Base-by-base conservation (phyloP, 2,888 invertebrate genomes). In the Drosophila pseudotalamancana region DNA sequence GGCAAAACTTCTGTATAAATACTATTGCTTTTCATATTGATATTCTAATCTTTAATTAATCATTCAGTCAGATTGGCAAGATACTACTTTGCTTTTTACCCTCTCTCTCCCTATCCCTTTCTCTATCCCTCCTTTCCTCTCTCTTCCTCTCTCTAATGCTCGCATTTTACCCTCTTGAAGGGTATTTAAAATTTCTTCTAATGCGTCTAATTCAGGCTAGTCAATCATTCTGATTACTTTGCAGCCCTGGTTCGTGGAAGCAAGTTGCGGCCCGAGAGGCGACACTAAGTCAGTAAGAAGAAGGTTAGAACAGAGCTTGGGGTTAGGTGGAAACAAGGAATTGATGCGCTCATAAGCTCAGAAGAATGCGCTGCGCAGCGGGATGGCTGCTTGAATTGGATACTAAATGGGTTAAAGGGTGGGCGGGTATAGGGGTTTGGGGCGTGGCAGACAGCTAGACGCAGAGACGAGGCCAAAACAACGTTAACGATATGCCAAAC, bases 401-500 rank as follows among this genome's bases (percentile, higher is more conserved):
- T n/a, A 23, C 29, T 53, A 49, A 51, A 63, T 50, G 75, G 70
- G 64, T 51, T 57, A 68, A 53, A 34, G 8, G 40, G 9, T 9
- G 19, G 27, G 11, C 12, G 21, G 27, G 27, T n/a, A n/a, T n/a
- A n/a, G n/a, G n/a, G n/a, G n/a, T n/a, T n/a, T 27, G 63, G 34
- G 16, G 46, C 49, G 37, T 63, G 54, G 70, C 42, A 69, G 71
- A 72, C 75, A 69, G 35, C 39, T 57, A 76, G 71, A 70, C 64
- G 54, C 54, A 55, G 11, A 61, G 55, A 43, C 48, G 65, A 49
- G 29, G 57, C 49, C 57, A 64, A 43, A 68, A 50, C 45, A 50
- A 60, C 54, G 55, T 49, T 71, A 64, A 75, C 65, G 59, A 75
- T 53, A 75, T 71, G 72, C 51, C 76, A 75, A 65, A 71, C 53